Evolutionary conservation across 2,797 vertebrate species (phyloP), one percentile per base, ranked within the genome.

Genomic region (Borostomias antarcticus): DNA sequence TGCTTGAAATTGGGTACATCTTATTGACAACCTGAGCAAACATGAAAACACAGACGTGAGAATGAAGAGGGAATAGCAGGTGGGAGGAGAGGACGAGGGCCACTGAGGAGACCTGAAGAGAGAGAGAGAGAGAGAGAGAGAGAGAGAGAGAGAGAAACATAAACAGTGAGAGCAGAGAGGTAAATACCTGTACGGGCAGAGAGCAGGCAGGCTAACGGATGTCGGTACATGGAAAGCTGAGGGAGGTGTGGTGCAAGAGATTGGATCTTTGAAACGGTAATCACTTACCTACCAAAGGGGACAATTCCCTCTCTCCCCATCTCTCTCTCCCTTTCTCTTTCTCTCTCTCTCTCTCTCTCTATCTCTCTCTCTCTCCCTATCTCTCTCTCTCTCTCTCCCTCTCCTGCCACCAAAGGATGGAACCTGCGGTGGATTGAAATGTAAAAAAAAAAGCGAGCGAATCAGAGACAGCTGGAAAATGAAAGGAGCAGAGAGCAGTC

Each of bases 211-310:
- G n/a, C n/a, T n/a, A n/a, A n/a, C n/a, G n/a, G n/a, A n/a, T n/a
- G n/a, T n/a, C n/a, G n/a, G n/a, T n/a, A 48, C 53, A 43, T 10
- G 45, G 61, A 21, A 45, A 29, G 29, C 37, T 25, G 45, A 58
- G 47, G 61, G 51, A 66, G 50, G 70, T 83, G 76, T 87, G 85
- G 86, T 87, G 84, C 83, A 87, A 88, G 80, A 79, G 83, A 88
- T 81, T 84, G 83, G 83, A 86, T 85, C 81, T 86, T 85, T 87
- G 80, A 86, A 86, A 81, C 83, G 64, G 82, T 86, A 90, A 90
- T 89, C 81, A 72, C 87, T 86, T 80, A 85, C 82, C 79, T 86
- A 82, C 82, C 85, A 82, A 82, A 82, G 84, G 85, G 81, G 84
- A 86, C 81, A 81, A 80, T 82, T 86, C 82, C 79, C 74, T 77